Evolutionary conservation across 2,113 vertebrate species (phyloP), one percentile per base, ranked within the genome.

Genomic region (Hoplias malabaricus): DNA sequence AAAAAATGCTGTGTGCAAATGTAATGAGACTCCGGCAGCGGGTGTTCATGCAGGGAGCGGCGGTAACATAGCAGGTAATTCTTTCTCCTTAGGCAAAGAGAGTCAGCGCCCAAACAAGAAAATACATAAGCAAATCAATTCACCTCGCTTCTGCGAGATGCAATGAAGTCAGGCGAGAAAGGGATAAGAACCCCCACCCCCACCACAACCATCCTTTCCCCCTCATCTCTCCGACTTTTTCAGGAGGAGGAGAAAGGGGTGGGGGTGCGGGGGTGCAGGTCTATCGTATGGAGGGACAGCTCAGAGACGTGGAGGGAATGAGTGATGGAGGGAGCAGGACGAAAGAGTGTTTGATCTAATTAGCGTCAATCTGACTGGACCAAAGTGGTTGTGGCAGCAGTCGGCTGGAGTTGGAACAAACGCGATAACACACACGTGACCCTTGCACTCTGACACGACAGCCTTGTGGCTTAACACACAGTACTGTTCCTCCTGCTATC

Each of bases 111-210:
- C 62, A 73, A 82, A 83, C 82, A 84, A 79, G 72, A 82, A 89
- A 87, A 87, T 77, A 78, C 67, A 78, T 9, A 82, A 74, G 27
- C 40, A 62, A 88, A 90, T 89, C 85, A 83, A 89, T 88, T 88
- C 78, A 81, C 79, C 76, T 78, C 68, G 31, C 57, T 23, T 48
- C 65, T 77, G 25, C 27, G 19, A 65, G 43, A 66, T 31, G 34
- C 75, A 73, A n/a, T 59, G 42, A 76, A 80, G 36, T 80, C 23
- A 79, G 21, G 34, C 19, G 14, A 80, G 12, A 70, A 38, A 56
- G 31, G 27, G 69, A 80, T 66, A 71, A 69, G 54, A 38, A 54
- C 40, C 31, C 62, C 10, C 23, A 53, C 25, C 23, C 50, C 46
- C 11, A 34, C 38, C 29, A 27, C 33, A 16, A 68, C 69, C 68